These are phyloP conservation scores for Synergus japonicus DNA, from an alignment of 2,888 invertebrate genomes.

Conservation along the genomic window DNA sequence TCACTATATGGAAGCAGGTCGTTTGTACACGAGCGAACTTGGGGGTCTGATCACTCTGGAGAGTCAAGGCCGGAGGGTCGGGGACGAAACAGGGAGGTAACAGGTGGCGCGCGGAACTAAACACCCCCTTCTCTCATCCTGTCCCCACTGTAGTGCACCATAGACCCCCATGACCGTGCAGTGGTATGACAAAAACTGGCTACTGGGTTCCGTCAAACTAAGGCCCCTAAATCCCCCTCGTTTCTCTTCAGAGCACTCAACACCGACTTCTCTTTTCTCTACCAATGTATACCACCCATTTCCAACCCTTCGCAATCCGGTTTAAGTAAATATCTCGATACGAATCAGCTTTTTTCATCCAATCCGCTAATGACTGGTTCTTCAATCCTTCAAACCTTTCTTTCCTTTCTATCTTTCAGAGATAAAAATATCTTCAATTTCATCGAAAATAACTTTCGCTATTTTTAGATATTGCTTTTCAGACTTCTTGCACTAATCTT, in stretches of 20 bases:
- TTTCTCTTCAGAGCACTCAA: conserved; percentile 30
- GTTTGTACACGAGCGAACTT: conserved; percentile 32
- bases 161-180: conserved; percentile 46
- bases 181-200: conserved; percentile 67
- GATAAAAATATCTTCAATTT: conserved; percentile 15
- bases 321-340: conserved; percentile 39
- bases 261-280: conserved; percentile 28
- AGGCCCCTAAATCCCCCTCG: conserved; percentile 45
- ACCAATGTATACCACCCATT: conserved; percentile 18
- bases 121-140: conserved; percentile 64
- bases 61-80: conserved; percentile 48
- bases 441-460: not conserved
- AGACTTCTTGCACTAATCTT: too few species aligned
- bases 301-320: conserved; percentile 37
- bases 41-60: conserved; percentile 59
- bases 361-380: conserved; percentile 34
- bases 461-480: too few species aligned
- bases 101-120: conserved; percentile 74
- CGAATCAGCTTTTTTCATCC: conserved; percentile 29
- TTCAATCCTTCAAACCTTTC: conserved; percentile 20
- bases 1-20: conserved; percentile 35
- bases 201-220: conserved; percentile 65
- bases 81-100: conserved; percentile 66
- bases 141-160: conserved; percentile 49
- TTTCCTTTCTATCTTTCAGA: not conserved